Evolutionary conservation across 2,888 invertebrate genomes (phyloP).

Genomic region (Pomacea canaliculata): DNA sequence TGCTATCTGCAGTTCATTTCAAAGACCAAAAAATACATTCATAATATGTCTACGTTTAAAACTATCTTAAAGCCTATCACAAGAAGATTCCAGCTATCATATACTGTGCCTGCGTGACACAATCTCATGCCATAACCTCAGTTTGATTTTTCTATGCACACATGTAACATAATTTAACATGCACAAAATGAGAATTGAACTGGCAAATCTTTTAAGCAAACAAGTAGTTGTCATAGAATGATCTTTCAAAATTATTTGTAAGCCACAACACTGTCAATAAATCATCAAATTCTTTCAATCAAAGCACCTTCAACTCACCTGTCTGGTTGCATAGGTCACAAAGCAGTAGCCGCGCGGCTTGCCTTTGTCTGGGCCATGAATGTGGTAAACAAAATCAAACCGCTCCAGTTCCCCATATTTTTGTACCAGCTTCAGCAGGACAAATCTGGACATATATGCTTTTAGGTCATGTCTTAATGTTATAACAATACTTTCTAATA

Average conservation of each 20-base stretch:
- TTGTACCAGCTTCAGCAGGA: constrained; percentile 95
- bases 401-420: constrained; percentile 93
- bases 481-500: background rate
- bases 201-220: too few species aligned
- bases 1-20: constrained; percentile 46
- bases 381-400: constrained; percentile 95
- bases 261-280: background rate
- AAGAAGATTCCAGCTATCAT: too few species aligned
- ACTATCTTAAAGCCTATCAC: too few species aligned
- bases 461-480: too few species aligned
- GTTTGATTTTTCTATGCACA: too few species aligned
- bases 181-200: too few species aligned
- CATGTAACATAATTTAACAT: too few species aligned
- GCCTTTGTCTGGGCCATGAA: constrained; percentile 87
- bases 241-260: background rate
- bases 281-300: background rate
- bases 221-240: too few species aligned
- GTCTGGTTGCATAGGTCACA: constrained; percentile 78
- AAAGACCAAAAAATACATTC: background rate
- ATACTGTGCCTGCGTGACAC: too few species aligned
- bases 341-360: constrained; percentile 95
- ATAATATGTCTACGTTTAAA: too few species aligned
- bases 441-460: constrained; percentile 70
- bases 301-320: constrained; percentile 14
- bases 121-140: too few species aligned